phyloP scores from a whole-genome alignment of 2,888 invertebrate genomes.

The Acanthopleura granulata region DNA sequence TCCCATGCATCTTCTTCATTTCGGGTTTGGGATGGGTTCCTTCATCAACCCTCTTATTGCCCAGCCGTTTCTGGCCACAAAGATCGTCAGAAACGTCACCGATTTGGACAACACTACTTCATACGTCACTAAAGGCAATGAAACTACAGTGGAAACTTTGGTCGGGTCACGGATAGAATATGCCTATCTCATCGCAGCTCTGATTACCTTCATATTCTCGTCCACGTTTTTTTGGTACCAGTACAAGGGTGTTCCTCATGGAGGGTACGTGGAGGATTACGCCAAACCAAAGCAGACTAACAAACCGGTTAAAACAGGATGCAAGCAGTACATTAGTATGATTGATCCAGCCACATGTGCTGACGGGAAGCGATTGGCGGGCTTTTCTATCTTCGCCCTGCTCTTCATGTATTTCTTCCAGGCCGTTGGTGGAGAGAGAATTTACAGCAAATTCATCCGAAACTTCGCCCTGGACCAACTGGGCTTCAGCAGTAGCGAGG shows the following conservation, averaged over 20 bases:
- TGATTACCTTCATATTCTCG: constrained; percentile 32
- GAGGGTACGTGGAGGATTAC: neutral
- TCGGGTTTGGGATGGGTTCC: constrained; percentile 55
- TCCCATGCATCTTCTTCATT: constrained; percentile 50
- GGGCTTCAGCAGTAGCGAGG: constrained; percentile 39
- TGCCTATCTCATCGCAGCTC: constrained; percentile 39
- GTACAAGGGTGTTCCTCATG: constrained; percentile 20
- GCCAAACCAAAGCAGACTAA: neutral
- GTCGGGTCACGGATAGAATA: constrained; percentile 43
- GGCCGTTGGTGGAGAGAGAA: constrained; percentile 47
- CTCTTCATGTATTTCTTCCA: constrained; percentile 46
- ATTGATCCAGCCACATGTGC: constrained; percentile 43
- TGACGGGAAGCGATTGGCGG: constrained; percentile 38
- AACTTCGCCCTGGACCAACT: constrained; percentile 48
- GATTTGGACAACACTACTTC: constrained; percentile 17
- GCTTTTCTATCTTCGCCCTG: constrained; percentile 35
- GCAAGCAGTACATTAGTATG: constrained; percentile 26
- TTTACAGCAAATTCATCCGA: constrained; percentile 48
- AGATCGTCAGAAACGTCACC: constrained; percentile 10
- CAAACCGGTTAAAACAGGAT: neutral
- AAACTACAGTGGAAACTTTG: constrained; percentile 23
- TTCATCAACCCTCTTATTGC: constrained; percentile 49
- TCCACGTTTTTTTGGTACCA: constrained; percentile 39
- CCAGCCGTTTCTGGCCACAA: constrained; percentile 44
- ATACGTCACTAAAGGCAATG: neutral